Percentiles rank a stretch among this genome's conserved stretches.
Evolutionary conservation across 2,797 vertebrate species (phyloP).

Genomic region (Rhynchotus rufescens): DNA sequence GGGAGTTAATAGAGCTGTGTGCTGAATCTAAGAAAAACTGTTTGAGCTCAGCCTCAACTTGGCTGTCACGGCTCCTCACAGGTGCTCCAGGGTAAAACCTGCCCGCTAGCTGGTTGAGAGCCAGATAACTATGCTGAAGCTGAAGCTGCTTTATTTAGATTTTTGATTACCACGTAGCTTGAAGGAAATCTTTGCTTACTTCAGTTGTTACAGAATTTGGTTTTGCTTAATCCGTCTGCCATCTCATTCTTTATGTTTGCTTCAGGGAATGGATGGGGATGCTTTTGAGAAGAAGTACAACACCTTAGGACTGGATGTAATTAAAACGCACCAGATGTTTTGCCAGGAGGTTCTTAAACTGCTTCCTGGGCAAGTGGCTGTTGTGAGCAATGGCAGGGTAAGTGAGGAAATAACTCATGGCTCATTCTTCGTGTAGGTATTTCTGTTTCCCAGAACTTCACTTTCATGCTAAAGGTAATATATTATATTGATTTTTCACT

Average conservation of each 20-base stretch:
- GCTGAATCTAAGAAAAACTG: neutral
- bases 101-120: neutral
- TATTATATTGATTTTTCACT: neutral
- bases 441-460: neutral
- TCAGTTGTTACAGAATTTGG: neutral
- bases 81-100: neutral
- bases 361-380: constrained; percentile 86
- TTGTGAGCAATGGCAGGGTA: constrained; percentile 94
- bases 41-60: neutral
- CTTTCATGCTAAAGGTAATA: neutral
- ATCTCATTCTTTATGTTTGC: constrained; percentile 12
- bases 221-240: neutral
- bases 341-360: constrained; percentile 91
- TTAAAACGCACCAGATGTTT: constrained; percentile 90
- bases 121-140: neutral
- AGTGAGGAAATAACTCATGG: constrained; percentile 63
- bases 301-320: constrained; percentile 89
- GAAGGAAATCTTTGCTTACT: neutral
- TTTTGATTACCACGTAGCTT: neutral
- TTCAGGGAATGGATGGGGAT: constrained; percentile 89
- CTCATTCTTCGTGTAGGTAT: neutral
- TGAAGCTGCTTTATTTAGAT: neutral
- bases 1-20: neutral
- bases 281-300: constrained; percentile 96
- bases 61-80: neutral